Evolutionary conservation across 2,888 invertebrate species (phyloP).

Genomic region (Tanytarsus gracilentus): DNA sequence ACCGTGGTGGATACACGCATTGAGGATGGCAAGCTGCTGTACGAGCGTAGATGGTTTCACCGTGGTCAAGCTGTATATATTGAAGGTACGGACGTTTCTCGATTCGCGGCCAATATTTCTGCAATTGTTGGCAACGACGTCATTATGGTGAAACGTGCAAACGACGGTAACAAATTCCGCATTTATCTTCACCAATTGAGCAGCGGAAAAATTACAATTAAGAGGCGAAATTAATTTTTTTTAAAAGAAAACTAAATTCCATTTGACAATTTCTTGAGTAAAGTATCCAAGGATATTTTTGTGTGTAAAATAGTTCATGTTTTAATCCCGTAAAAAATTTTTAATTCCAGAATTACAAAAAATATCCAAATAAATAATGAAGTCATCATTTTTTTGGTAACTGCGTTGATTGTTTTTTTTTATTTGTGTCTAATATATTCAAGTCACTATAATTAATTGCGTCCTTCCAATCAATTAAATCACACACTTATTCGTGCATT

Average conservation of each 20-base stretch:
- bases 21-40: constrained; percentile 88
- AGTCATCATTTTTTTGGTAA: no score
- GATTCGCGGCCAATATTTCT: constrained; percentile 82
- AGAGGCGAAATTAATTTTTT: constrained; percentile 50
- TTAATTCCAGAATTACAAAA: no score
- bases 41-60: constrained; percentile 92
- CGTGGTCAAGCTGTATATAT: constrained; percentile 87
- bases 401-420: no score
- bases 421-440: no score
- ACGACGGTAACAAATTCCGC: constrained; percentile 67
- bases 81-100: constrained; percentile 75
- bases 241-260: background rate
- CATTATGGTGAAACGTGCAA: constrained; percentile 81
- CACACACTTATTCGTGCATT: no score
- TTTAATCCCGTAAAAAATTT: no score
- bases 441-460: no score
- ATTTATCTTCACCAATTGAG: constrained; percentile 77
- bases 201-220: constrained; percentile 80
- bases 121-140: constrained; percentile 86
- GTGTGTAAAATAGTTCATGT: no score
- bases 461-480: no score
- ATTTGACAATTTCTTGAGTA: background rate
- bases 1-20: constrained; percentile 71
- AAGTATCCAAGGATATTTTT: no score
- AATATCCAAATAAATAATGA: no score